phyloP scores from a whole-genome alignment of 1,140 invertebrate species.

The Antheraea mylitta region DNA sequence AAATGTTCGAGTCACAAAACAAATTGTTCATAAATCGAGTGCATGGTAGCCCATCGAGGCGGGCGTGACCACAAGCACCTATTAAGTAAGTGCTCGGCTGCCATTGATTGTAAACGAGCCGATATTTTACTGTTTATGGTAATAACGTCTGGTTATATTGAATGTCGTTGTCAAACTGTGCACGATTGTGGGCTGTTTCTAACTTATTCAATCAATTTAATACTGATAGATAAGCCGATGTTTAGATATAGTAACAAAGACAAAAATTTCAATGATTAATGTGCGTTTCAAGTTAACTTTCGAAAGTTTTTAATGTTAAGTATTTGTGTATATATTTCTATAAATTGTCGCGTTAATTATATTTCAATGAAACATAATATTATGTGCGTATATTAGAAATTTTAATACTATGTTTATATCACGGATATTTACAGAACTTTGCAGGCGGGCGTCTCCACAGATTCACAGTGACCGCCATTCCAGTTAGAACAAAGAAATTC shows the following conservation, averaged over 20 bases:
- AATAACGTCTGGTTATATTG: conserved; percentile 41
- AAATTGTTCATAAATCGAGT: conserved; percentile 46
- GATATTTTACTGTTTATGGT: conserved; percentile 48
- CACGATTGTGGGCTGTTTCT: conserved; percentile 5
- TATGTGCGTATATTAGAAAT: no score
- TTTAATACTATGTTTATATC: no score
- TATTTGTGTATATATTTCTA: background rate
- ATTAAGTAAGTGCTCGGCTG: conserved; percentile 33
- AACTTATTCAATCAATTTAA: conserved; percentile 5
- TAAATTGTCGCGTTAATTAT: no score
- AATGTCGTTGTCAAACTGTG: conserved; percentile 1
- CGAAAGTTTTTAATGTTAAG: background rate
- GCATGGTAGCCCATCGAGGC: conserved; percentile 39
- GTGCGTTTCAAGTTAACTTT: background rate
- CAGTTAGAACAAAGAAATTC: no score
- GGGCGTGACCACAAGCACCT: conserved; percentile 31
- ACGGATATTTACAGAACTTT: no score
- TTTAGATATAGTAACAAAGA: background rate
- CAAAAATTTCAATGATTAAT: background rate
- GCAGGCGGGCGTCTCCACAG: no score
- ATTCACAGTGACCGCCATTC: no score
- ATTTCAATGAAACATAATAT: no score
- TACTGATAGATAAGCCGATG: conserved; percentile 1
- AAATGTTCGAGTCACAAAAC: conserved; percentile 28
- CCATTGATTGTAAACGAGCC: conserved; percentile 51